Base-by-base conservation (phyloP, 2,888 invertebrate genomes). In the Athrips mouffetella region DNA sequence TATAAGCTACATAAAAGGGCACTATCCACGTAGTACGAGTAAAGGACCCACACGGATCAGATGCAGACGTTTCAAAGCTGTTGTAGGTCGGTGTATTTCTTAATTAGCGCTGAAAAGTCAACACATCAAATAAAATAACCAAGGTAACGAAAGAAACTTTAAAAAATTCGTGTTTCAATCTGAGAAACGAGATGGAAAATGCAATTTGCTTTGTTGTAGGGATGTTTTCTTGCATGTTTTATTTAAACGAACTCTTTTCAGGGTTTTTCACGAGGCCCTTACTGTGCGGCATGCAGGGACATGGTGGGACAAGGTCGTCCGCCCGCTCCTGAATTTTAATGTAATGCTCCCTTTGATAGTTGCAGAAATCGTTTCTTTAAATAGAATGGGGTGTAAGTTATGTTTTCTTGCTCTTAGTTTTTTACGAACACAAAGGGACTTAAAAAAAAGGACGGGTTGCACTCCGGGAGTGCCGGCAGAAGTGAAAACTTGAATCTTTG, bases 311-410 rank as follows among this genome's bases (percentile, higher is more conserved):
- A 80, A 83, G 79, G 77, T 77, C 74, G 72, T 67, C 73, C 74
- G 70, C 75, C 76, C 76, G 75, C 76, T 74, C 72, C 71, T 79
- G 80, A 83, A 86, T 86, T 79, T 85, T 80, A 83, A 85, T 83
- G 76, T 65, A 65, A 76, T 72, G 64, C 71, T 74, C 73, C 78
- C 80, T 81, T 80, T 79, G 80, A 79, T 78, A 80, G 78, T 81
- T 80, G 72, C 81, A 78, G 80, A 82, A 80, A 81, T 79, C 72
- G 79, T 80, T 80, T 73, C 68, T 64, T 65, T 60, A 75, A 65
- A 77, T 73, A 62, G 55, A 56, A 53, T 44, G 54, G 52, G 52
- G 53, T 57, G n/a, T n/a, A n/a, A n/a, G n/a, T n/a, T n/a, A n/a
- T n/a, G n/a, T n/a, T n/a, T n/a, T n/a, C n/a, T n/a, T n/a, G n/a